These are phyloP conservation scores for Poecile atricapillus DNA, from an alignment of 2,113 vertebrate genomes.

Conservation along the genomic window DNA sequence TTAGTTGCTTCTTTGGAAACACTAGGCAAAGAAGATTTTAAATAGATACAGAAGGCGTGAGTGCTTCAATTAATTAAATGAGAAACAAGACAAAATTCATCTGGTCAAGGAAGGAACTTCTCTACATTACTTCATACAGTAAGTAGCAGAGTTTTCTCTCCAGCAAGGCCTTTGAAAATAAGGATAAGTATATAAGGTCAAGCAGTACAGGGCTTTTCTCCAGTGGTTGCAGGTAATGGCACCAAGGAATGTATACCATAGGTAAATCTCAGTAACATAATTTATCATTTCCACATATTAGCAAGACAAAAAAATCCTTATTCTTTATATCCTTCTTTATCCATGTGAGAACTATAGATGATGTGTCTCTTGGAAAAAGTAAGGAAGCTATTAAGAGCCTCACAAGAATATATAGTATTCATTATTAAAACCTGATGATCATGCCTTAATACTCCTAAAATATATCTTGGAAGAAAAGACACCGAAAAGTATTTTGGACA, in stretches of 20 bases:
- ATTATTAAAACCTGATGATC: not conserved
- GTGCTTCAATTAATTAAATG: not conserved
- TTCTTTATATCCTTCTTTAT: not conserved
- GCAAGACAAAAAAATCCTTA: not conserved
- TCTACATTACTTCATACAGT: not conserved
- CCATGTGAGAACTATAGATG: not conserved
- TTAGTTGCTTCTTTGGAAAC: not conserved
- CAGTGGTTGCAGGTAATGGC: not conserved
- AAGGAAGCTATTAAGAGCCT: not conserved
- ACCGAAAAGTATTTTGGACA: not conserved
- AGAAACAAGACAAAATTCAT: not conserved
- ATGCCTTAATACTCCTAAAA: not conserved
- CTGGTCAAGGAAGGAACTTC: not conserved
- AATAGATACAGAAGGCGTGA: not conserved
- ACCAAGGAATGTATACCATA: not conserved
- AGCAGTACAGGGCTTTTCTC: not conserved
- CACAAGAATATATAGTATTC: not conserved
- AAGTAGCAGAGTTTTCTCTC: not conserved
- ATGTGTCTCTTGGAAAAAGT: not conserved
- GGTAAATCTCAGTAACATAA: not conserved
- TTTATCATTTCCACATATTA: not conserved
- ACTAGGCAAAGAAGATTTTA: not conserved
- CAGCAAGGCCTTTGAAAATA: not conserved
- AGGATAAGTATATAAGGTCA: not conserved
- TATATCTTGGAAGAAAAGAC: not conserved